Evolutionary conservation across 2,888 invertebrate species (phyloP), one percentile per base, ranked within the genome.

Genomic region (Pollenia labialis): DNA sequence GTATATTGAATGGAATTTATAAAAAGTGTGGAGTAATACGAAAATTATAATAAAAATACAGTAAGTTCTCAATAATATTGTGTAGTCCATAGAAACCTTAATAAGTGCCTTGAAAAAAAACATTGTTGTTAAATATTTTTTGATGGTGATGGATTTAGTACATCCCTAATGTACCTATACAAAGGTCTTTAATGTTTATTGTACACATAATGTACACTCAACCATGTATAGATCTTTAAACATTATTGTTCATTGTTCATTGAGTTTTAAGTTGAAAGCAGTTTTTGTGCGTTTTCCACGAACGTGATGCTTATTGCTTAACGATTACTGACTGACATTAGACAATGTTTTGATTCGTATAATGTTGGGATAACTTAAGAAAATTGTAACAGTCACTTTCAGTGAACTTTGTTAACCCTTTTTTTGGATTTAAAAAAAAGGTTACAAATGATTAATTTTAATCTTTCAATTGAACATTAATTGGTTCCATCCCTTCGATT

Each of bases 381-480:
- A 42, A 42, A 32, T 50, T 56, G 54, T 71, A 77, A 48, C 23
- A 54, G n/a, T 56, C 42, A 71, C 4, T 18, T 71, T 64, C 66
- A 56, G 50, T 66, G 11, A 11, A 68, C 8, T 44, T 52, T 32
- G 48, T 75, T 58, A 66, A 76, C 50, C 81, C 66, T 44, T 76
- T 66, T 48, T 72, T 48, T 18, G 0, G 66, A 42, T 46, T 56
- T 42, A 50, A 11, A 42, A 18, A 46, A 68, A 74, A 69, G 79
- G 42, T 79, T 62, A 71, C 50, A 80, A 77, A 68, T 74, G 18
- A 23, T 79, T 56, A 16, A 50, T 60, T 66, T 77, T 71, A 76
- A 85, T 66, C 68, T 46, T 64, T 74, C 77, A 85, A 85, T 85
- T 85, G 68, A 81, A 76, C 71, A 54, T 72, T 84, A 72, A 81